Evolutionary conservation across 1,140 invertebrate genomes (phyloP).

Genomic region (Drosophila nebulosa): DNA sequence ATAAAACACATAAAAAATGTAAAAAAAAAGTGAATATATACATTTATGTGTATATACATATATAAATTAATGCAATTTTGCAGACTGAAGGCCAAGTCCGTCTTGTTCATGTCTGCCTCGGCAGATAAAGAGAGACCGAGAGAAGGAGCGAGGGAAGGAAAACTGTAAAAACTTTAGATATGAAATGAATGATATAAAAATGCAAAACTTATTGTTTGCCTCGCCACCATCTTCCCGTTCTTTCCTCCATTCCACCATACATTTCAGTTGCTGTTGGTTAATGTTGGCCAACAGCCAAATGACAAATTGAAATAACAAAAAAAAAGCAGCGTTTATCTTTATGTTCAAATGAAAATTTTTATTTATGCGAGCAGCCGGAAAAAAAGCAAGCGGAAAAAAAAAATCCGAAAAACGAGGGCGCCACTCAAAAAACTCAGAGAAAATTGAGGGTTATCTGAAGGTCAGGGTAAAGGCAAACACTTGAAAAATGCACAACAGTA

Average conservation of each 20-base stretch:
- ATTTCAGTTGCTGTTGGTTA: constrained; percentile 63
- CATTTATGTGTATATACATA: not conserved
- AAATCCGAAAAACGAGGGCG: constrained; percentile 37
- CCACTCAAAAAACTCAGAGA: constrained; percentile 40
- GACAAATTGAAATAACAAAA: constrained; percentile 74
- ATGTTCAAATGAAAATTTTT: constrained; percentile 77
- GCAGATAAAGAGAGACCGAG: not conserved
- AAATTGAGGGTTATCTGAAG: constrained; percentile 71
- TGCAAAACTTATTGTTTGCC: constrained; percentile 35
- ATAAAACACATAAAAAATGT: constrained; percentile 47
- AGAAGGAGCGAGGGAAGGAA: constrained; percentile 16
- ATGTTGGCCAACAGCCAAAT: constrained; percentile 63
- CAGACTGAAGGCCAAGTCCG: constrained; percentile 5
- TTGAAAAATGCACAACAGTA: not conserved
- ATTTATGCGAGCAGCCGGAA: constrained; percentile 68
- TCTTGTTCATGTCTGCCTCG: constrained; percentile 9
- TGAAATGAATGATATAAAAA: constrained; percentile 29
- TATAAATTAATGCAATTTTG: constrained; percentile 34
- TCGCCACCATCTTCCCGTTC: not conserved
- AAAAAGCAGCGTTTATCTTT: constrained; percentile 69
- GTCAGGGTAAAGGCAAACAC: constrained; percentile 32
- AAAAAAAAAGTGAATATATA: constrained; percentile 12
- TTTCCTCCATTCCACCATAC: constrained; percentile 33
- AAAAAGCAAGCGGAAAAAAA: constrained; percentile 60
- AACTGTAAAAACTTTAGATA: constrained; percentile 41